Conservation (phyloP, 1,140 invertebrate genomes). For the Bombus balteatus region DNA sequence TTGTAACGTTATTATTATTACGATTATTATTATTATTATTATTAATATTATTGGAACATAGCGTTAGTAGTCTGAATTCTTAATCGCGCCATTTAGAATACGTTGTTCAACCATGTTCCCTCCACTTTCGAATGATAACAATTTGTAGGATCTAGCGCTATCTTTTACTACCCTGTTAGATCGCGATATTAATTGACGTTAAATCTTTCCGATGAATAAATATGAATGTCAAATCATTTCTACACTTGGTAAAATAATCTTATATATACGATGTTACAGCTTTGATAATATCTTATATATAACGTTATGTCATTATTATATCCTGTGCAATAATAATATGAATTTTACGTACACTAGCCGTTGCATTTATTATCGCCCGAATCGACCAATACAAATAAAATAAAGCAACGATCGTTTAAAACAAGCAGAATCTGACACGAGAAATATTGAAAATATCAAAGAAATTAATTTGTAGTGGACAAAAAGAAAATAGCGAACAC, state of each 20-base stretch:
- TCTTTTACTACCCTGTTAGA: constrained; percentile 19
- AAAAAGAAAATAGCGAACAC: not conserved
- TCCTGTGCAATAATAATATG: constrained; percentile 46
- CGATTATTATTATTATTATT: constrained; percentile 1
- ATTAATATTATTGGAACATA: constrained; percentile 17
- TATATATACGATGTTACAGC: constrained; percentile 52
- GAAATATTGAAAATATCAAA: not conserved
- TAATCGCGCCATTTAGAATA: not conserved
- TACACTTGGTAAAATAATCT: constrained; percentile 37
- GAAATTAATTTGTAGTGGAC: not conserved
- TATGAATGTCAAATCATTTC: constrained; percentile 18
- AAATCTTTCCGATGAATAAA: constrained; percentile 8
- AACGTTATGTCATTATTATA: constrained; percentile 48
- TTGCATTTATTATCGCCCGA: constrained; percentile 38
- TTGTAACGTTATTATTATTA: constrained; percentile 13
- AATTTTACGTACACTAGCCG: constrained; percentile 36
- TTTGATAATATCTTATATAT: constrained; percentile 54
- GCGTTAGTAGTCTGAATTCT: not conserved
- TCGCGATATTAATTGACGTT: constrained; percentile 20
- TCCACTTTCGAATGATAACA: constrained; percentile 4
- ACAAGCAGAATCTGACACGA: not conserved
- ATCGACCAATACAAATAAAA: constrained; percentile 26
- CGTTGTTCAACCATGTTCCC: not conserved
- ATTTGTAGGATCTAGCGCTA: constrained; percentile 11
- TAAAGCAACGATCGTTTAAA: not conserved